Evolutionary conservation across 2,888 invertebrate species (phyloP).

Genomic region (Agrotis exclamationis): DNA sequence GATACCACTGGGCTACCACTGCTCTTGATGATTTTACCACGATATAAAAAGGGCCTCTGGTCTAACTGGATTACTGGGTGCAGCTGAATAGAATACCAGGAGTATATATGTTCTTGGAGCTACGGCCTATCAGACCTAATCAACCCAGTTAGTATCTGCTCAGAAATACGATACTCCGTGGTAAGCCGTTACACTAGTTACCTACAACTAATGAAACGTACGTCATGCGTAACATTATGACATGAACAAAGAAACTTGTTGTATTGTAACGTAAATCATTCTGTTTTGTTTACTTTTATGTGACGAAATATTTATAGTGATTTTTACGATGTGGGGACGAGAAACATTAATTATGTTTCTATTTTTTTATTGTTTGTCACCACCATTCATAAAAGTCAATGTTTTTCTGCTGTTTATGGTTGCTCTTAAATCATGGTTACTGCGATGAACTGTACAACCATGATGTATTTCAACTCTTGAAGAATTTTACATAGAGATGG

Average conservation of each 20-base stretch:
- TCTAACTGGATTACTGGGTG: no score
- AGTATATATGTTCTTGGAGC: no score
- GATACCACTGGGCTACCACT: no score
- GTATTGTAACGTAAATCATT: slow-evolving; percentile 8
- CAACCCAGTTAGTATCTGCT: no score
- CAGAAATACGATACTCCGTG: no score
- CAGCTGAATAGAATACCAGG: no score
- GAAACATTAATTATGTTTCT: slow-evolving; percentile 1
- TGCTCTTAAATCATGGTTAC: neutral
- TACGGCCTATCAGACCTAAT: no score
- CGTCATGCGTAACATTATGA: neutral
- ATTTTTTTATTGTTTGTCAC: neutral
- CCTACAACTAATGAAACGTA: neutral
- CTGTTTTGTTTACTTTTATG: slow-evolving; percentile 21
- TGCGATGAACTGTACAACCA: no score
- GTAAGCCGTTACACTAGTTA: neutral
- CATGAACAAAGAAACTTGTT: slow-evolving; percentile 8
- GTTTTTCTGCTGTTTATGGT: neutral
- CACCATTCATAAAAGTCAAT: slow-evolving; percentile 6
- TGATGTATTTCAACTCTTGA: no score
- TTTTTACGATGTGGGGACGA: slow-evolving; percentile 20
- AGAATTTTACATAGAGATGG: no score
- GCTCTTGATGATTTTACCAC: no score
- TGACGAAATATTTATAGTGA: slow-evolving; percentile 31
- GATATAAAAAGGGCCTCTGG: no score